Evolutionary conservation across 1,140 invertebrate species (phyloP).

Genomic region (Hydropsyche tenuis): DNA sequence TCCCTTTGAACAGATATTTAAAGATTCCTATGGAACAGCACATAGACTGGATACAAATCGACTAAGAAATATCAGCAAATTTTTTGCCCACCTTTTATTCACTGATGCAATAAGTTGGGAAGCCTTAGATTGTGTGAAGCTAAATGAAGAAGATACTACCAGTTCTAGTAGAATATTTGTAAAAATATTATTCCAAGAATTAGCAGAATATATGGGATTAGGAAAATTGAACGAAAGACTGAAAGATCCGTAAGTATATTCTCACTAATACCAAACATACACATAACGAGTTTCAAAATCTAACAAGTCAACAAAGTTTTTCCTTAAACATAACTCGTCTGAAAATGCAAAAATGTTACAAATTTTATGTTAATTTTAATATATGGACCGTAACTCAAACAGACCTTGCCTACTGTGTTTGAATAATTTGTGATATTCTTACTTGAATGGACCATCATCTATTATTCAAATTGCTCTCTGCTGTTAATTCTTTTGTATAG

Average conservation of each 20-base stretch:
- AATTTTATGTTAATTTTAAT: conserved; percentile 1
- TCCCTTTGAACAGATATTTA: conserved; percentile 95
- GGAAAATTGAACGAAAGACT: conserved; percentile 88
- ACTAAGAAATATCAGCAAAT: conserved; percentile 96
- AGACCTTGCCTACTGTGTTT: conserved; percentile 1
- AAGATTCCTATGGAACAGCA: conserved; percentile 92
- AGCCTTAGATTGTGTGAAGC: conserved; percentile 84
- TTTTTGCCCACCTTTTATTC: conserved; percentile 95
- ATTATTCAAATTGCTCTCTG: neutral
- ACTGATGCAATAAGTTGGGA: conserved; percentile 97
- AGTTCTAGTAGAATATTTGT: conserved; percentile 97
- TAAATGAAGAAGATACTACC: conserved; percentile 97
- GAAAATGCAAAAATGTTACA: neutral
- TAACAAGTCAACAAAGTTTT: no score
- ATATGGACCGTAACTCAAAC: neutral
- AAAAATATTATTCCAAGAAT: conserved; percentile 96
- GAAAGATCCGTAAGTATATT: conserved; percentile 77
- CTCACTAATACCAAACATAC: neutral
- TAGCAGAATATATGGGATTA: conserved; percentile 96
- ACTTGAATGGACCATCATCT: neutral
- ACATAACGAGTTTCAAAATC: no score
- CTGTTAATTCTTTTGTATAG: neutral
- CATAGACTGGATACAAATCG: conserved; percentile 96
- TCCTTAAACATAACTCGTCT: no score
- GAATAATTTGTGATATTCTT: conserved; percentile 3